Evolutionary conservation across 2,797 vertebrate species (phyloP).

Genomic region (Ciconia nigra): DNA sequence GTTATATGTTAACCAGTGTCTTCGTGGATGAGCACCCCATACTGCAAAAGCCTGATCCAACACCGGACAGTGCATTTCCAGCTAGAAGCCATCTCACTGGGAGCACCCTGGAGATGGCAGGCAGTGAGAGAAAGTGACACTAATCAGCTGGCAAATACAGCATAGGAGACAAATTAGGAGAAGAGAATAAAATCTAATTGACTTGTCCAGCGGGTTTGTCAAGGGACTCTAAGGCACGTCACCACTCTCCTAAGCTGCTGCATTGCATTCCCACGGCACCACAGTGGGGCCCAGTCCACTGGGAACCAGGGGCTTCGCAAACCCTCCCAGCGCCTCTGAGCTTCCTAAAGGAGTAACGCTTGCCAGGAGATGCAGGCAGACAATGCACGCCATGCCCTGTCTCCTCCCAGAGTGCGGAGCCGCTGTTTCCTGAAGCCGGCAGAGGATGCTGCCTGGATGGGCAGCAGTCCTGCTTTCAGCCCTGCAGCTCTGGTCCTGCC

Average conservation of each 20-base stretch:
- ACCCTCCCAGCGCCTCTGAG: background rate
- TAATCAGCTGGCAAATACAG: background rate
- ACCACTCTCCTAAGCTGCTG: background rate
- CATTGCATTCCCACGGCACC: background rate
- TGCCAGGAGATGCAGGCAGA: background rate
- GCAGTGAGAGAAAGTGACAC: background rate
- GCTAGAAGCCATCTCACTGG: background rate
- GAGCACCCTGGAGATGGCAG: background rate
- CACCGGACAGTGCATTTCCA: background rate
- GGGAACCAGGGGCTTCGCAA: background rate
- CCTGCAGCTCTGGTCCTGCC: background rate
- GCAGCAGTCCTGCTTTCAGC: accelerated
- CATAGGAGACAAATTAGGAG: background rate
- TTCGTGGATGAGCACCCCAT: accelerated
- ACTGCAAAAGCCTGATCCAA: background rate
- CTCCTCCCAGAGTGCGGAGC: accelerated
- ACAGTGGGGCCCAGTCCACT: accelerated
- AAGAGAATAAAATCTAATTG: background rate
- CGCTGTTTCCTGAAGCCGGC: accelerated
- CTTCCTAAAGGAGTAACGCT: background rate
- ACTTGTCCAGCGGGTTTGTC: background rate
- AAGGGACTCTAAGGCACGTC: background rate
- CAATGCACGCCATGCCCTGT: background rate
- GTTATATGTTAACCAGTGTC: background rate
- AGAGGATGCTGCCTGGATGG: background rate